Evolutionary conservation across 1,140 invertebrate species (phyloP).

Genomic region (Hyphantria cunea): DNA sequence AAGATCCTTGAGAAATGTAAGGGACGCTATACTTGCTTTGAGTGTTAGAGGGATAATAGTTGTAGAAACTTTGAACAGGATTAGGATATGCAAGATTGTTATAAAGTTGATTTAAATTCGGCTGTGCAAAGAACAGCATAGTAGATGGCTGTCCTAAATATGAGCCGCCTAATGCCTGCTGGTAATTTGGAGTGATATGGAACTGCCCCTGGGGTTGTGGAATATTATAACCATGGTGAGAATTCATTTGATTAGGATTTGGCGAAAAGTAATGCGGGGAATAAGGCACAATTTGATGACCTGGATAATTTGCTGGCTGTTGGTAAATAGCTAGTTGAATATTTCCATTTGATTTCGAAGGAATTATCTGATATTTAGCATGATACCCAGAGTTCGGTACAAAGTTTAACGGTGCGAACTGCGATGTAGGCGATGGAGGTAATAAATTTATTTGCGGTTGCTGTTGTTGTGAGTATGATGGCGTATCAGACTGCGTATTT

Average conservation of each 20-base stretch:
- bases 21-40: constrained; percentile 66
- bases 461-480: constrained; percentile 36
- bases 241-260: constrained; percentile 41
- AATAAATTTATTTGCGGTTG: constrained; percentile 43
- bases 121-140: constrained; percentile 66
- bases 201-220: constrained; percentile 49
- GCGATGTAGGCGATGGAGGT: constrained; percentile 46
- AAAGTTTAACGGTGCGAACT: constrained; percentile 69
- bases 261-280: constrained; percentile 43
- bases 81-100: constrained; percentile 62
- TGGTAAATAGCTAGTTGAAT: constrained; percentile 64
- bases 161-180: constrained; percentile 44
- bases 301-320: constrained; percentile 44
- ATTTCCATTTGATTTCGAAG: constrained; percentile 55
- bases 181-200: constrained; percentile 52
- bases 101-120: constrained; percentile 54
- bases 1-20: constrained; percentile 42
- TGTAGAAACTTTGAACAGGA: constrained; percentile 66
- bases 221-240: constrained; percentile 34
- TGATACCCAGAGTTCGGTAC: constrained; percentile 68
- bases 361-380: constrained; percentile 64
- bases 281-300: constrained; percentile 49
- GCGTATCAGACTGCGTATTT: constrained; percentile 36
- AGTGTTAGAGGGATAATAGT: constrained; percentile 67
- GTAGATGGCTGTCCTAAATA: constrained; percentile 61